Percentiles rank a stretch among this genome's conserved stretches.
phyloP scores from a whole-genome alignment of 2,113 vertebrate genomes.

The Dryoscopus gambensis region DNA sequence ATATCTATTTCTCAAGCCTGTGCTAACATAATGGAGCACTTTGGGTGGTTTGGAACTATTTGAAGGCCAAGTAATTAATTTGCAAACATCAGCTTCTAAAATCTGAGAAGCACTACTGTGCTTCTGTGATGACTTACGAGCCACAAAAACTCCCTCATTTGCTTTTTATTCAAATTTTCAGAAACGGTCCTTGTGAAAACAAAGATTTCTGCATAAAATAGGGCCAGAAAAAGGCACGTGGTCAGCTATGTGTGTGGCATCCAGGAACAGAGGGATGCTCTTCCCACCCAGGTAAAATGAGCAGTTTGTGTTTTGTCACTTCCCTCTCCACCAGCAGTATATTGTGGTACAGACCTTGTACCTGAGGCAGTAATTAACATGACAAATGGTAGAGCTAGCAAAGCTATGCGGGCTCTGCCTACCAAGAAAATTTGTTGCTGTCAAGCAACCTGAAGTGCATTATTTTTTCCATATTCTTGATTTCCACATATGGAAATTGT shows the following conservation, averaged over 20 bases:
- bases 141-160: not conserved
- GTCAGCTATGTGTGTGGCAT: not conserved
- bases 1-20: conserved; percentile 57
- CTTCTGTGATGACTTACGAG: not conserved
- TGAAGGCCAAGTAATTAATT: conserved; percentile 62
- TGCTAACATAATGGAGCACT: conserved; percentile 54
- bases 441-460: too few relatives aligned
- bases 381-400: not conserved
- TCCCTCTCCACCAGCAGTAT: not conserved
- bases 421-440: not conserved
- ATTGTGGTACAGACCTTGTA: not conserved
- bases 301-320: not conserved
- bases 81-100: conserved; percentile 52
- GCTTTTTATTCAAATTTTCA: not conserved
- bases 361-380: not conserved
- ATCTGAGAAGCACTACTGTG: not conserved
- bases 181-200: not conserved
- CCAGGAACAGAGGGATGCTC: not conserved
- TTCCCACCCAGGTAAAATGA: not conserved
- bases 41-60: conserved; percentile 51
- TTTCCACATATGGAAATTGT: not conserved
- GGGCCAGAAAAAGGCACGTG: rapidly evolving
- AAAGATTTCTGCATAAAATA: not conserved
- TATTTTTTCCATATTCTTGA: not conserved
- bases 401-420: not conserved